A percentile compares a stretch with the other conserved stretches of the same genome.
These are phyloP conservation scores for Coremacera marginata DNA, from an alignment of 2,888 invertebrate genomes.

Conservation along the genomic window DNA sequence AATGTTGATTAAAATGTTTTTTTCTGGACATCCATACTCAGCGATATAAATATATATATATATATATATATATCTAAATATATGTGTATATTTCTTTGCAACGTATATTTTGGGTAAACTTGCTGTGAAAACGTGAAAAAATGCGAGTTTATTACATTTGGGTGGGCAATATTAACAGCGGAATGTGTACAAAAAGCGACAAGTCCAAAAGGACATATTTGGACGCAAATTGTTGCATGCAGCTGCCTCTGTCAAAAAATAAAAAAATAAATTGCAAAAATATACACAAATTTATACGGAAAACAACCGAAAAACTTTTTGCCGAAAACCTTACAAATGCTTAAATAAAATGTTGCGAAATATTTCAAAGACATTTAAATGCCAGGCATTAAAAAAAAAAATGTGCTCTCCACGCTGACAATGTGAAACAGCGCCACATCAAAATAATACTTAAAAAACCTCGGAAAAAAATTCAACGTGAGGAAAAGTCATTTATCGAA, in stretches of 20 bases:
- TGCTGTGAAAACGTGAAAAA: constrained; percentile 30
- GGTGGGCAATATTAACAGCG: constrained; percentile 29
- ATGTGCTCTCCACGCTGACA: not conserved
- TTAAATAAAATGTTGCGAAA: constrained; percentile 6
- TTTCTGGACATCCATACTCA: not conserved
- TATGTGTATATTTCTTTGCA: not conserved
- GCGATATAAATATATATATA: not conserved
- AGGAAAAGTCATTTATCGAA: constrained; percentile 33
- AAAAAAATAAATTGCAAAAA: not conserved
- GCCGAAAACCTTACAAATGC: constrained; percentile 14
- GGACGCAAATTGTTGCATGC: constrained; percentile 26
- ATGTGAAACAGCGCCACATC: constrained; percentile 19
- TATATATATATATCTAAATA: not conserved
- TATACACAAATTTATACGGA: constrained; percentile 23
- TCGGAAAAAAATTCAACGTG: constrained; percentile 43
- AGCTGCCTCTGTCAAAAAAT: not conserved
- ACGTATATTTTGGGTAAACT: not conserved
- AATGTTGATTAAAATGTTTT: constrained; percentile 44
- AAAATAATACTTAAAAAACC: not conserved
- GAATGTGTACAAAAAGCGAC: not conserved
- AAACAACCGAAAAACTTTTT: not conserved
- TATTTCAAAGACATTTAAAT: constrained; percentile 25
- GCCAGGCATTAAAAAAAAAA: not conserved
- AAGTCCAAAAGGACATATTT: not conserved
- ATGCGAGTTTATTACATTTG: constrained; percentile 38